phyloP scores from a whole-genome alignment of 2,113 vertebrate species.

The Felis catus region F.catus_Fca126_mat1.0 CM031419.1:138999001-138999500 shows the following conservation, averaged over 20 bases:
- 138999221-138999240: background rate
- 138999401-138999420: background rate
- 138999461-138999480: slow-evolving; percentile 2
- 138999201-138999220: background rate
- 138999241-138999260: background rate
- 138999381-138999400: background rate
- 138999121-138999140: background rate
- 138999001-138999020: background rate
- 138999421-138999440: background rate
- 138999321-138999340: slow-evolving; percentile 28
- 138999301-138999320: background rate
- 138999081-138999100: slow-evolving; percentile 8
- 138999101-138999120: background rate
- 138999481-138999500: background rate
- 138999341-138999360: background rate
- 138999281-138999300: background rate
- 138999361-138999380: background rate
- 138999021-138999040: background rate
- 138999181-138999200: background rate
- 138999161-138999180: background rate
- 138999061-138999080: background rate
- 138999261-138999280: background rate
- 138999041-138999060: background rate
- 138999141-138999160: slow-evolving; percentile 27
- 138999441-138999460: background rate